These are phyloP conservation scores for Cataglyphis livida DNA, from an alignment of 2,888 invertebrate genomes.

Conservation along the genomic window DNA sequence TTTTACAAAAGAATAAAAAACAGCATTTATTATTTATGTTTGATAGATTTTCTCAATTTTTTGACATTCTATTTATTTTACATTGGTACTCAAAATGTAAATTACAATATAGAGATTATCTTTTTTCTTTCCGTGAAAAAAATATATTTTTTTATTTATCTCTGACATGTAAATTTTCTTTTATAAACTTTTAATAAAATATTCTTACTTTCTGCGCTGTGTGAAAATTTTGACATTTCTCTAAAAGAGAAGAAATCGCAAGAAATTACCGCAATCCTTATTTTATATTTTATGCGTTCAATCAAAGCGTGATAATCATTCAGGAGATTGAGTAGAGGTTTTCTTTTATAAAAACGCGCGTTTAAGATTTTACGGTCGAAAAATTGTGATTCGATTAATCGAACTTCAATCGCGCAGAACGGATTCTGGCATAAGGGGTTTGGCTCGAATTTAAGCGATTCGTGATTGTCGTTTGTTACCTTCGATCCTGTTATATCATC, in stretches of 20 bases:
- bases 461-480: conserved; percentile 49
- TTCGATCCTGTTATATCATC: conserved; percentile 40
- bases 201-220: neutral
- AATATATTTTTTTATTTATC: neutral
- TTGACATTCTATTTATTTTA: neutral
- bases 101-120: neutral
- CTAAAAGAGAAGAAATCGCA: neutral
- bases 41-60: neutral
- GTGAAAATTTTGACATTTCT: neutral
- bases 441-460: conserved; percentile 39
- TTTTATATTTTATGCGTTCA: neutral
- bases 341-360: neutral
- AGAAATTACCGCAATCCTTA: neutral
- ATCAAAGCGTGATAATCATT: neutral
- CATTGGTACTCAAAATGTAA: neutral
- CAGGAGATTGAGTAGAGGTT: neutral
- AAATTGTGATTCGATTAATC: conserved; percentile 28
- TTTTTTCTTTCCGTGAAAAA: neutral
- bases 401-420: conserved; percentile 17
- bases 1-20: neutral
- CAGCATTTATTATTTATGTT: neutral
- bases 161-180: neutral
- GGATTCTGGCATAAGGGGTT: conserved; percentile 10
- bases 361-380: neutral
- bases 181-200: neutral